Base-by-base conservation (phyloP, 1,140 invertebrate species). In the Nautilus pompilius region DNA sequence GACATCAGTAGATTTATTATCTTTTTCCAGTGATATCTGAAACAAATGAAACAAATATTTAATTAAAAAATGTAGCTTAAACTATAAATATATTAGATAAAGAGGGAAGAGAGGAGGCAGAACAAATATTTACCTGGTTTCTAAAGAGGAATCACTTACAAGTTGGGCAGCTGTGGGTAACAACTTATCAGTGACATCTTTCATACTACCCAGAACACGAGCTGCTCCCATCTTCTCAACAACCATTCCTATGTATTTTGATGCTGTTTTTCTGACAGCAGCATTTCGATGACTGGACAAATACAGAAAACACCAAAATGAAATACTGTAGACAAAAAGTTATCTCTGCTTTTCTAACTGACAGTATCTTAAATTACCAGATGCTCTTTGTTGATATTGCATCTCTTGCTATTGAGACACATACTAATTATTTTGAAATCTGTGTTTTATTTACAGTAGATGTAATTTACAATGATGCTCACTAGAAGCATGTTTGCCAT, bases 271-370 rank as follows among this genome's bases (percentile, higher is more conserved):
- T 32, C 93, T 85, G 3, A 96, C 92, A 2, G 90, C 84, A 0
- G 90, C 88, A 79, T 95, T 96, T 69, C 93, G 91, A 83, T 97
- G 95, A 22, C 89, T 89, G 34, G 73, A 88, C n/a, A 69, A 62
- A 57, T 41, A 59, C 32, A 66, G 30, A 10, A 54, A 59, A 65
- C 15, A n/a, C n/a, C n/a, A n/a, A n/a, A n/a, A n/a, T n/a, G 20
- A 86, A 34, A 60, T 60, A 22, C 26, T 45, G 45, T 32, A 63
- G 36, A 48, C 53, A 66, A 56, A 63, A 32, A 55, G 46, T 54
- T 46, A 49, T 55, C 51, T 26, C 17, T 6, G 20, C 26, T 34
- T 48, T 36, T 17, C 5, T 29, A 30, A 1, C 59, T 20, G 59
- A n/a, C 36, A 29, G 10, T 48, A 24, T 24, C 6, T n/a, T n/a